Base-by-base conservation (phyloP, 1,140 invertebrate species). In the Zaprionus vittiger region DNA sequence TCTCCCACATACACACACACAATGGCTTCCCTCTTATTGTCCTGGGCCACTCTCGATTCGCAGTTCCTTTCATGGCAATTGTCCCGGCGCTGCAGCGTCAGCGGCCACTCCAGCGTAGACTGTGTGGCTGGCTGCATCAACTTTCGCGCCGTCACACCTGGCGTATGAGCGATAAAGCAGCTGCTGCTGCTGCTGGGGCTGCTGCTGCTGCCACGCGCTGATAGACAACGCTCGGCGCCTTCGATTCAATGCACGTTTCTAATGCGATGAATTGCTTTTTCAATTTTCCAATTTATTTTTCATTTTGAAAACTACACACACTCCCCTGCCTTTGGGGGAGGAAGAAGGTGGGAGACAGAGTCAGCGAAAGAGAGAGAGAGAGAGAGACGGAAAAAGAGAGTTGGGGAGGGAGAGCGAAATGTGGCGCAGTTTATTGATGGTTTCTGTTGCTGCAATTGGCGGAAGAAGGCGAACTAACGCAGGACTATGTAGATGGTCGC, bases 261-360 rank as follows among this genome's bases (percentile, higher is more conserved):
- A 86, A 82, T 86, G 83, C 80, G 77, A 86, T 86, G 83, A 86
- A 87, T 87, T 87, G 83, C 83, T 85, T 85, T 86, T 86, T 86
- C 82, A 86, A 86, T 87, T 87, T 87, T 86, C 71, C 83, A 87
- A 87, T 87, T 87, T 87, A 86, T 87, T 87, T 87, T 87, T 85
- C 79, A 86, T 82, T 86, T 80, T 37, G 54, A 79, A 78, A 81
- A 77, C 55, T 57, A 62, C 67, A 54, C 71, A 78, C 60, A 78
- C 47, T 72, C 60, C 44, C 73, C 49, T 22, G 47, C 12, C 38
- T 22, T 24, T 20, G 70, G n/a, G 41, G 37, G 14, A 17, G 17
- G 17, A 28, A n/a, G 63, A 49, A 38, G 22, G 17, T n/a, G 41
- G 28, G 37, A 12, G 38, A n/a, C n/a, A 66, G 56, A 17, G 56